Evolutionary conservation across 2,888 invertebrate species (phyloP), one percentile per base, ranked within the genome.

Genomic region (Leptopilina drosophilae): DNA sequence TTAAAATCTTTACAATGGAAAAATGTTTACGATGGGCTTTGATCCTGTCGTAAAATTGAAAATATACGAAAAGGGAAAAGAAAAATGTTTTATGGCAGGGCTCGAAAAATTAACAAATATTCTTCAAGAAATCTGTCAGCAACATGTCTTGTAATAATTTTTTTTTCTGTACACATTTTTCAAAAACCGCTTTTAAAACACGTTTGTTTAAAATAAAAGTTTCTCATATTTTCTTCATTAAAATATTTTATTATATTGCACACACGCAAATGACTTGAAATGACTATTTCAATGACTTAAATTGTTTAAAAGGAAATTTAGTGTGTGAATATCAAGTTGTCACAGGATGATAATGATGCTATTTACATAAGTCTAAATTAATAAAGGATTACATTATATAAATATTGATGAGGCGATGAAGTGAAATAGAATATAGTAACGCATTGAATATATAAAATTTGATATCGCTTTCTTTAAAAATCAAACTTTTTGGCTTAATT

Each of bases 391-490:
- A 62, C 15, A 33, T 33, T 33, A 73, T 14, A 73, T 73, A 73
- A 73, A 73, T 73, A 73, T 73, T n/a, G 20, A 73, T 73, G 73
- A 73, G 56, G 40, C n/a, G 73, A 73, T 73, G 73, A 73, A 73
- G 56, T 73, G 56, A 56, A n/a, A 56, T 15, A 67, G 33, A 33
- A 67, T 56, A 56, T 33, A 73, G 5, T 7, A n/a, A n/a, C n/a
- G 53, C 8, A 9, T n/a, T 49, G 8, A 8, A 56, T 56, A 49
- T 8, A 8, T 6, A n/a, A 26, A 66, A 66, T 66, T 66, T 8
- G 1, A 42, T 6, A 42, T 7, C 62, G 33, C 1, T 33, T 62
- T 20, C 42, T 49, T 42, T 42, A 1, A 9, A 49, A 49, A 49
- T 4, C 49, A 11, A 49, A 49, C 9, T 49, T 49, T 49, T 49